Conservation (phyloP, 23 tunicate species). For the Corella eumyota region DNA sequence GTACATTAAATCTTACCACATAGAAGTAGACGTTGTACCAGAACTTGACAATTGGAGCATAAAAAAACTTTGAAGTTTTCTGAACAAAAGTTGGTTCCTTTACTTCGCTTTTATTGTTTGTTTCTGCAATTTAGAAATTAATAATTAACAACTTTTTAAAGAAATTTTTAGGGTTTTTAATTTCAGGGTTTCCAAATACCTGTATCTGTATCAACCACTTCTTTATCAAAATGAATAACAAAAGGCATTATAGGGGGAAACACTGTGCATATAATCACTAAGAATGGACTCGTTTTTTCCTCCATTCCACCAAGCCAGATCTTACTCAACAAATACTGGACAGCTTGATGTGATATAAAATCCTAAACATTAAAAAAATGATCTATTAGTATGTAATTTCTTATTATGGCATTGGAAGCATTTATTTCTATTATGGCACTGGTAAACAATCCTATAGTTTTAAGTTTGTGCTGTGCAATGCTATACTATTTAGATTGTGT, state of each 20-base stretch:
- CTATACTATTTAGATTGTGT: too few species aligned
- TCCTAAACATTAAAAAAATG: constrained; percentile 18
- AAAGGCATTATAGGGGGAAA: background rate
- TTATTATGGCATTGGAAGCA: too few species aligned
- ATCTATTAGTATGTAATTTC: too few species aligned
- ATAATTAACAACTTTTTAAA: background rate
- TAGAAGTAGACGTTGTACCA: constrained; percentile 20
- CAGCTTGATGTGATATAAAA: constrained; percentile 55
- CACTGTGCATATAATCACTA: background rate
- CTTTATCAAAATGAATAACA: background rate
- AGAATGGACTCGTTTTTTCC: background rate
- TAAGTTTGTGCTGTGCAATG: too few species aligned
- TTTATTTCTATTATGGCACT: too few species aligned
- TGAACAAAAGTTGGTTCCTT: background rate
- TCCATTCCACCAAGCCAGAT: constrained; percentile 53
- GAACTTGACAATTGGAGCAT: constrained; percentile 41
- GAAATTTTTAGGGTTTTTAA: too few species aligned
- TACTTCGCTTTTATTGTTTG: background rate
- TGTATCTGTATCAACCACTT: background rate
- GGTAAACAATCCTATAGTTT: too few species aligned
- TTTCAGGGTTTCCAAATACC: too few species aligned
- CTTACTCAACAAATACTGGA: constrained; percentile 43
- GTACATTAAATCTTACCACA: constrained; percentile 12
- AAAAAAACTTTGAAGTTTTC: constrained; percentile 18
- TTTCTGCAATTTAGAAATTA: background rate